A percentile compares a stretch with the other conserved stretches of the same genome.
Conservation (phyloP, 2,888 invertebrate species). For the Resseliella maxima region DNA sequence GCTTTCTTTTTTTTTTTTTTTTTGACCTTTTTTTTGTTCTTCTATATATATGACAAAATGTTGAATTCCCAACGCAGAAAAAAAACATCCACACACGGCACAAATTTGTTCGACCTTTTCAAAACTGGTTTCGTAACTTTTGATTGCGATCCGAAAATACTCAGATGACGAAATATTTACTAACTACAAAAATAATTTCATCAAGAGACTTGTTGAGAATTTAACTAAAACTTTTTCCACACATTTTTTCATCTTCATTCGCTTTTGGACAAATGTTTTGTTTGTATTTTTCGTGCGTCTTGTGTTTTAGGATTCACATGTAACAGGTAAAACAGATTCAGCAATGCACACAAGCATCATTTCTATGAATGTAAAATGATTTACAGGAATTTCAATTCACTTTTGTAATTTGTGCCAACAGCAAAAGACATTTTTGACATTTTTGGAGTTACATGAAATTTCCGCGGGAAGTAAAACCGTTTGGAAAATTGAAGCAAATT, state of each 20-base stretch:
- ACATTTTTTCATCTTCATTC: not conserved
- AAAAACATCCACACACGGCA: not conserved
- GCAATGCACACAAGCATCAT: not conserved
- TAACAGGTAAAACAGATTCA: not conserved
- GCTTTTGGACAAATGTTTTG: constrained; percentile 6
- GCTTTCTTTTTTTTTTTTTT: not conserved
- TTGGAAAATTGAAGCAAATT: no score
- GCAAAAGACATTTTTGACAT: not conserved
- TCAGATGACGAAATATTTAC: not conserved
- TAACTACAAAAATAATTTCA: not conserved
- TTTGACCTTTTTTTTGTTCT: not conserved
- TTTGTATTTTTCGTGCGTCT: not conserved
- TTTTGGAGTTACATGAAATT: no score
- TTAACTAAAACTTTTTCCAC: constrained; percentile 10
- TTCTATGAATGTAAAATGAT: not conserved
- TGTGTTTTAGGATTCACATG: not conserved
- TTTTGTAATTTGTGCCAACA: not conserved
- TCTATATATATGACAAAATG: not conserved
- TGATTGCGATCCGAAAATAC: constrained; percentile 4
- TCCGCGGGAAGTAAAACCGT: no score
- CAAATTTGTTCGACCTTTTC: not conserved
- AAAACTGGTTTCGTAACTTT: not conserved
- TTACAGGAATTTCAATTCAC: not conserved
- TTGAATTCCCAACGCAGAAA: not conserved
- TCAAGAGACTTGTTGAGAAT: constrained; percentile 24